phyloP scores from a whole-genome alignment of 2,888 invertebrate genomes.

The Automeris io region DNA sequence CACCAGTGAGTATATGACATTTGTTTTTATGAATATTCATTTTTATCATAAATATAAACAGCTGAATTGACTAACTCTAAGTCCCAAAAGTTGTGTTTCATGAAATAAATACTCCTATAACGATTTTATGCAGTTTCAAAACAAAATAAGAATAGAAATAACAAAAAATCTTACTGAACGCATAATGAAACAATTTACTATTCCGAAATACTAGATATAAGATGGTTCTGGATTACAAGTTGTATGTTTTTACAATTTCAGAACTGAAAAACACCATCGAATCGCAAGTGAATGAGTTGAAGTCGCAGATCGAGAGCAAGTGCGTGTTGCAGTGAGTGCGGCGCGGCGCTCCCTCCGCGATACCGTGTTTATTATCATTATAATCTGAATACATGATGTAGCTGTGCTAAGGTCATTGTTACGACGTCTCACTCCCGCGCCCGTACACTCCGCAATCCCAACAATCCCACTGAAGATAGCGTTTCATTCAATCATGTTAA shows the following conservation, averaged over 20 bases:
- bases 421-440: constrained; percentile 39
- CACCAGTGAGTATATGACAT: constrained; percentile 83
- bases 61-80: background rate
- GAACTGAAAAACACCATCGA: constrained; percentile 98
- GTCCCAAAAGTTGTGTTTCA: too few species aligned
- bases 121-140: too few species aligned
- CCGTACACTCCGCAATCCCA: constrained; percentile 15
- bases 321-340: constrained; percentile 93
- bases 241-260: constrained; percentile 72
- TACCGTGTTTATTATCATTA: constrained; percentile 26
- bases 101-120: too few species aligned
- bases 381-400: constrained; percentile 70
- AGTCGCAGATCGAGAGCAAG: constrained; percentile 97
- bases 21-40: background rate
- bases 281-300: constrained; percentile 97
- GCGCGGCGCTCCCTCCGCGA: constrained; percentile 19
- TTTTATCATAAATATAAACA: background rate
- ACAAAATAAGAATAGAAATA: too few species aligned
- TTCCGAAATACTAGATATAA: too few species aligned
- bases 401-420: constrained; percentile 65
- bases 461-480: constrained; percentile 16
- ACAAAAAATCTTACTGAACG: too few species aligned
- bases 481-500: constrained; percentile 41
- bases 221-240: background rate
- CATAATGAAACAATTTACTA: too few species aligned